Conservation (phyloP, 2,888 invertebrate genomes). For the Plagodis pulveraria region DNA sequence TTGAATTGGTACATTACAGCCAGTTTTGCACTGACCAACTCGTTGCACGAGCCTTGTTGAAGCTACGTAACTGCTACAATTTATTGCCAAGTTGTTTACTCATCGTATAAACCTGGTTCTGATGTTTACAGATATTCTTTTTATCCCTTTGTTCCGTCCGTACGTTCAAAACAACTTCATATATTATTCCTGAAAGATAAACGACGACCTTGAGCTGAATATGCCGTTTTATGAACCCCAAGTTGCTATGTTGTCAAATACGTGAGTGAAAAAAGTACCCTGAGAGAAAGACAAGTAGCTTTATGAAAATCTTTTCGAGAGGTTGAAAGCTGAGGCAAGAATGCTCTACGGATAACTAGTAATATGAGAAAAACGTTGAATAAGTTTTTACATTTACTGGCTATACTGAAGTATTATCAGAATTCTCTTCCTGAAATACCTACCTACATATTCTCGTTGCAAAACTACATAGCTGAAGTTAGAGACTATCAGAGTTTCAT, state of each 20-base stretch:
- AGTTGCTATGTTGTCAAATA: conserved; percentile 22
- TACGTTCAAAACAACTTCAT: conserved; percentile 48
- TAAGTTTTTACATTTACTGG: too few species aligned
- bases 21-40: conserved; percentile 5
- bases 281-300: conserved; percentile 9
- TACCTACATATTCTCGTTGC: too few species aligned
- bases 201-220: conserved; percentile 25
- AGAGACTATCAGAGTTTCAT: too few species aligned
- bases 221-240: conserved; percentile 32
- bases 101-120: conserved; percentile 33
- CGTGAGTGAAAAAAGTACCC: conserved; percentile 24
- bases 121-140: conserved; percentile 39
- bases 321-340: conserved; percentile 7
- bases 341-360: not conserved
- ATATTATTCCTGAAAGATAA: conserved; percentile 43
- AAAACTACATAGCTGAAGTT: too few species aligned
- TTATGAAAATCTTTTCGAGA: conserved; percentile 20
- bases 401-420: too few species aligned
- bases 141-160: conserved; percentile 30
- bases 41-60: conserved; percentile 1
- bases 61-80: conserved; percentile 23
- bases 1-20: conserved; percentile 16
- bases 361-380: too few species aligned
- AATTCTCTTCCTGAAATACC: too few species aligned
- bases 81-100: conserved; percentile 33